phyloP scores from a whole-genome alignment of 2,888 invertebrate species.

The Rhopalosiphum nymphaeae region DNA sequence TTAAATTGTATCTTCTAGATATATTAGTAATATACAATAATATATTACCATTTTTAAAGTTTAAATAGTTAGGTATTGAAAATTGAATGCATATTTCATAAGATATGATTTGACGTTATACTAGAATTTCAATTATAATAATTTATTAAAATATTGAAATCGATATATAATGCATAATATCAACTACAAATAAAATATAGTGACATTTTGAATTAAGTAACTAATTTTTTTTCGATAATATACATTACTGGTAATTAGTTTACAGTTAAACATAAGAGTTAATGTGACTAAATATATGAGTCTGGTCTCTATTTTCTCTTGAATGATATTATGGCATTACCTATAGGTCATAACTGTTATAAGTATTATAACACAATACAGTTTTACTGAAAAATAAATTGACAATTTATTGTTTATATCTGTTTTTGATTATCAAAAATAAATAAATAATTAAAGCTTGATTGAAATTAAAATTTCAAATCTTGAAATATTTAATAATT shows the following conservation, averaged over 20 bases:
- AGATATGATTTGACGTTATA: neutral
- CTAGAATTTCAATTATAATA: neutral
- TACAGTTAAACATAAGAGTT: neutral
- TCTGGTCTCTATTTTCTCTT: neutral
- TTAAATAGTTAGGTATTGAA: neutral
- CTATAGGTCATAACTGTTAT: neutral
- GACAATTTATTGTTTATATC: slow-evolving; percentile 15
- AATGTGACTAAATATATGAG: neutral
- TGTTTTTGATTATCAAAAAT: slow-evolving; percentile 26
- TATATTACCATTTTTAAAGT: neutral
- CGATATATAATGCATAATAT: neutral
- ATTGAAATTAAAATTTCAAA: slow-evolving; percentile 40
- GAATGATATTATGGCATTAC: neutral
- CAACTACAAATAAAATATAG: neutral
- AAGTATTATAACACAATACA: neutral
- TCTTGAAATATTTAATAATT: slow-evolving; percentile 38
- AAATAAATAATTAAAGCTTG: slow-evolving; percentile 24
- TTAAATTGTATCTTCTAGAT: neutral
- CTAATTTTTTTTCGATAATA: neutral
- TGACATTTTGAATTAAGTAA: neutral
- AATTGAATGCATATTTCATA: neutral
- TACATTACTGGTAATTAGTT: neutral
- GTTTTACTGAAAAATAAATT: neutral
- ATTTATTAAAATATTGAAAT: neutral
- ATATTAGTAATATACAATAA: neutral